These are phyloP conservation scores for Drosophila rubida DNA, from an alignment of 2,888 invertebrate genomes.

Conservation along the genomic window DNA sequence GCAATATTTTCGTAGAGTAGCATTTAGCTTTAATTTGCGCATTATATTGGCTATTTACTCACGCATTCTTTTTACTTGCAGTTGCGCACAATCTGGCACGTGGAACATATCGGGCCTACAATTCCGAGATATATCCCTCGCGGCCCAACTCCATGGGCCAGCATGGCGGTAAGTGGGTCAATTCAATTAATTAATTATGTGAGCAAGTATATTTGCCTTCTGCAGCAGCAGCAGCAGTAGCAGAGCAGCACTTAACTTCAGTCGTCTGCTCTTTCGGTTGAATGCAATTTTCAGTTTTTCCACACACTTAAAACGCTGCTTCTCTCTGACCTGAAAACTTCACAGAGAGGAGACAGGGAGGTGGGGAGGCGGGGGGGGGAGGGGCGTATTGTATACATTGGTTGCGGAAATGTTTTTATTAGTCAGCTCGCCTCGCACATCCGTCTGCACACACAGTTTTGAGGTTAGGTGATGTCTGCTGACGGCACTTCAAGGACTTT, in stretches of 20 bases:
- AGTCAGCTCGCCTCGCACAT: slow-evolving; percentile 16
- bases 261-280: slow-evolving; percentile 1
- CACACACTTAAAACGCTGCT: slow-evolving; percentile 37
- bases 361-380: no score
- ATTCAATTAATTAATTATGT: slow-evolving; percentile 39
- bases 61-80: slow-evolving; percentile 37
- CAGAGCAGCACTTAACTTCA: not conserved
- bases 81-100: slow-evolving; percentile 61
- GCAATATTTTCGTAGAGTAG: no score
- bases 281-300: slow-evolving; percentile 56
- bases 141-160: slow-evolving; percentile 44
- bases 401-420: slow-evolving; percentile 56
- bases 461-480: slow-evolving; percentile 33
- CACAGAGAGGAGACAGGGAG: slow-evolving; percentile 26
- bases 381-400: not conserved
- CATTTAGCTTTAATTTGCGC: no score
- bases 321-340: slow-evolving; percentile 35
- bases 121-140: slow-evolving; percentile 50
- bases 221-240: not conserved
- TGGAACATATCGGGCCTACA: slow-evolving; percentile 54
- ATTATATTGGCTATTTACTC: not conserved
- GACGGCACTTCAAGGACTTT: slow-evolving; percentile 79
- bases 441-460: slow-evolving; percentile 19
- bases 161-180: slow-evolving; percentile 60
- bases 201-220: not conserved